Percentiles rank a stretch among this genome's conserved stretches.
These are phyloP conservation scores for Rhynchophorus ferrugineus DNA, from an alignment of 1,140 invertebrate genomes.

Conservation along the genomic window DNA sequence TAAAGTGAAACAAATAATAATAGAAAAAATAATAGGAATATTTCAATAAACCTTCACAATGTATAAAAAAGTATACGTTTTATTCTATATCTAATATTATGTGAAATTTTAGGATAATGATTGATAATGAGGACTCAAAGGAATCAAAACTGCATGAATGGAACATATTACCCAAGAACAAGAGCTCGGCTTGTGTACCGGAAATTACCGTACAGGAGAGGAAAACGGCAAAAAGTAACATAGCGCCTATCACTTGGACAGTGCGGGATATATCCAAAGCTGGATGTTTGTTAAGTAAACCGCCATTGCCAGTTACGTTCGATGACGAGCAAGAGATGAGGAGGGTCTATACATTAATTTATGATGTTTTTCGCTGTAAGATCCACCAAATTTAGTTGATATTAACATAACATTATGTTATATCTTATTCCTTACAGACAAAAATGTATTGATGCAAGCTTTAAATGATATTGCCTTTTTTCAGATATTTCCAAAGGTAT, in stretches of 20 bases:
- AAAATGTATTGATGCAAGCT: conserved; percentile 57
- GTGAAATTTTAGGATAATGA: conserved; percentile 18
- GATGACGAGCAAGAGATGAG: conserved; percentile 69
- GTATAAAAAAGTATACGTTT: too few relatives aligned
- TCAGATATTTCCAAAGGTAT: conserved; percentile 47
- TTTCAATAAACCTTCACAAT: too few relatives aligned
- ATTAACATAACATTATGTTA: neutral
- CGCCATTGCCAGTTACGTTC: conserved; percentile 46
- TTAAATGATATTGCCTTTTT: conserved; percentile 59
- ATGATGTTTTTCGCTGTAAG: conserved; percentile 72
- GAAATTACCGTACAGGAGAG: neutral
- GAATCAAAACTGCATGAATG: conserved; percentile 33
- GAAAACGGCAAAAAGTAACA: conserved; percentile 11
- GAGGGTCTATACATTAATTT: conserved; percentile 65
- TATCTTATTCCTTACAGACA: conserved; percentile 49
- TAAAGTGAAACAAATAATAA: too few relatives aligned
- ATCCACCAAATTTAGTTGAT: conserved; percentile 19
- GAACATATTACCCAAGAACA: conserved; percentile 33
- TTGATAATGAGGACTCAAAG: conserved; percentile 15
- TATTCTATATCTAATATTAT: too few relatives aligned
- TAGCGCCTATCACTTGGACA: conserved; percentile 41
- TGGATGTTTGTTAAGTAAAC: conserved; percentile 48
- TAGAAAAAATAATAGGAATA: too few relatives aligned
- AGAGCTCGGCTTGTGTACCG: conserved; percentile 17
- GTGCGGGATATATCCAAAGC: conserved; percentile 52